Evolutionary conservation across 2,113 vertebrate genomes (phyloP), one percentile per base, ranked within the genome.

Genomic region (Podiceps cristatus): DNA sequence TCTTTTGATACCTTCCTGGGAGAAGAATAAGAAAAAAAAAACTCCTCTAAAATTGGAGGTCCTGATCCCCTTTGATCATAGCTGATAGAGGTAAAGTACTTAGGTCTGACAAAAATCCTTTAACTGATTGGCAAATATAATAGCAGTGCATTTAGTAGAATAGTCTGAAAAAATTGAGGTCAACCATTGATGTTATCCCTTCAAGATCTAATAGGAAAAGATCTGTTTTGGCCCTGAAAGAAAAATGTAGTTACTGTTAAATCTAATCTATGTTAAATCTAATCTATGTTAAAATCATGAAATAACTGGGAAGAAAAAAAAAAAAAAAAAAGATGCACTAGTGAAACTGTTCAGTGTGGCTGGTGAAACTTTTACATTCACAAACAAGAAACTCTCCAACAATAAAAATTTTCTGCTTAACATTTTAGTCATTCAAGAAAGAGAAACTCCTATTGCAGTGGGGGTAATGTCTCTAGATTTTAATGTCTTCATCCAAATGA

Each of bases 111-210:
- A 82, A 79, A 88, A 97, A 66, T 95, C 58, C 55, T 97, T 94
- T 93, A 84, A 74, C 88, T 96, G 92, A 82, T 83, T 95, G 96
- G 79, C 85, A 96, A 93, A 95, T 94, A 93, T 86, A 97, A 94
- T 92, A 47, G 58, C 45, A 91, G 40, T 67, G 52, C 64, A 56
- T 95, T 95, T 93, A 91, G 56, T 56, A 92, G 92, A 97, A 94
- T 40, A 81, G 67, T 69, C 74, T 79, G 82, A 52, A 83, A 85
- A 94, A 97, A 96, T 89, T 96, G 94, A 96, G 92, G 95, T 97
- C 94, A 96, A 5, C 44, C 71, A 87, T 33, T 91, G 94, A 90
- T 94, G 84, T 89, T 97, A 91, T 95, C 82, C 82, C 45, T 93
- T 94, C 86, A 95, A 42, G 79, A 93, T 75, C 79, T 89, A 90